These are phyloP conservation scores for Scartelaos histophorus DNA, from an alignment of 2,113 vertebrate genomes.

Conservation along the genomic window DNA sequence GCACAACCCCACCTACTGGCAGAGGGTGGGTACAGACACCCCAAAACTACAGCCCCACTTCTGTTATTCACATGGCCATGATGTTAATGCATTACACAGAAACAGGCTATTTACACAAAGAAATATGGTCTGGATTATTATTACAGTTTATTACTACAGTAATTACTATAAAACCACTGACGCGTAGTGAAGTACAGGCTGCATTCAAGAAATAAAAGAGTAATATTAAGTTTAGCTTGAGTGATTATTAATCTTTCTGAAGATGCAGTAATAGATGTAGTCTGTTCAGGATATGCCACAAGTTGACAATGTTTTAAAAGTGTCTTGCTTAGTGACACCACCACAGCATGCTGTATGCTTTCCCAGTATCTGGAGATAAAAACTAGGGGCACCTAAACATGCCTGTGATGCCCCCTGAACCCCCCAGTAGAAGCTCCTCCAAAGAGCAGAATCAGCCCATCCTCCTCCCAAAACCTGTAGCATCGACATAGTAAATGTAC, in stretches of 20 bases:
- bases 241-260: too few relatives aligned
- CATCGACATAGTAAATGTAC: slow-evolving; percentile 63
- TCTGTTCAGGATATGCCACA: too few relatives aligned
- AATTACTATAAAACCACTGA: too few relatives aligned
- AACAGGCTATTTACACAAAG: too few relatives aligned
- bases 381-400: neutral
- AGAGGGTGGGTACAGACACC: neutral
- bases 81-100: too few relatives aligned
- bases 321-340: neutral
- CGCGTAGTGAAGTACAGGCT: too few relatives aligned
- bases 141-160: neutral
- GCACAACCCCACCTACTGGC: neutral
- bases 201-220: too few relatives aligned
- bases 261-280: too few relatives aligned
- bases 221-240: too few relatives aligned
- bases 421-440: slow-evolving; percentile 42
- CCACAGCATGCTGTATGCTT: neutral
- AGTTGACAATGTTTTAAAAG: too few relatives aligned
- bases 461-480: slow-evolving; percentile 53
- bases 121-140: too few relatives aligned
- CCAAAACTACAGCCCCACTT: neutral
- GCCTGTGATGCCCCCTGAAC: slow-evolving; percentile 47
- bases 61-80: neutral
- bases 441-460: slow-evolving; percentile 23
- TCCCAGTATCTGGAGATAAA: neutral